Base-by-base conservation (phyloP, 2,113 vertebrate genomes). In the Psittacula cyanocephala region DNA sequence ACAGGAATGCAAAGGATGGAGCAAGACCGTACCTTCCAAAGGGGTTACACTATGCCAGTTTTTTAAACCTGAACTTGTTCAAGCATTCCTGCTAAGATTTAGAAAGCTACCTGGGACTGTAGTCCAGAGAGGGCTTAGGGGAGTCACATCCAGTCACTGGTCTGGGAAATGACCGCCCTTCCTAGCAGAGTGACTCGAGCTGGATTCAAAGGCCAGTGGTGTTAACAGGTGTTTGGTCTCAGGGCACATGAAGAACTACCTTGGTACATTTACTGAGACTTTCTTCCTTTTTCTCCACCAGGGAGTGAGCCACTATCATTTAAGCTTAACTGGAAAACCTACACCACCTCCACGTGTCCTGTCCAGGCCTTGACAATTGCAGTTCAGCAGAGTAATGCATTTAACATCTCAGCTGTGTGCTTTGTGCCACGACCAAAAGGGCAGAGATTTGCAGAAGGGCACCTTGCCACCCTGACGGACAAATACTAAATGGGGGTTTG, bases 81-180 rank as follows among this genome's bases (percentile, higher is more conserved):
- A 44, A 69, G 16, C 16, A 24, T 37, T 59, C 20, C 52, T 57
- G 24, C 24, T 41, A 57, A 80, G 6, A 39, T 47, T 88, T 55
- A 47, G 37, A 44, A 64, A 72, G 20, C 2, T 28, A 41, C 19
- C 18, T 74, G 17, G 6, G 18, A 41, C 24, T 0, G 0, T 25
- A 57, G 22, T 44, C 41, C 59, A 17, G 55, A 78, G 55, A 37
- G 29, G 22, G 9, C 29, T 85, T 59, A 39, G 27, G 17, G 16
- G 29, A 64, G 17, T 49, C 62, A 33, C 44, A 31, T 57, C 49
- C 52, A 60, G 37, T 81, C 55, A 55, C 13, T 27, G 41, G 7
- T 35, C 47, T 82, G 62, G 65, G 18, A 80, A 86, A 81, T 39
- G 9, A n/a, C 23, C 31, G 35, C 4, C 18, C 35, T 16, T 67